These are phyloP conservation scores for Melieria crassipennis DNA, from an alignment of 2,888 invertebrate genomes.

Conservation along the genomic window DNA sequence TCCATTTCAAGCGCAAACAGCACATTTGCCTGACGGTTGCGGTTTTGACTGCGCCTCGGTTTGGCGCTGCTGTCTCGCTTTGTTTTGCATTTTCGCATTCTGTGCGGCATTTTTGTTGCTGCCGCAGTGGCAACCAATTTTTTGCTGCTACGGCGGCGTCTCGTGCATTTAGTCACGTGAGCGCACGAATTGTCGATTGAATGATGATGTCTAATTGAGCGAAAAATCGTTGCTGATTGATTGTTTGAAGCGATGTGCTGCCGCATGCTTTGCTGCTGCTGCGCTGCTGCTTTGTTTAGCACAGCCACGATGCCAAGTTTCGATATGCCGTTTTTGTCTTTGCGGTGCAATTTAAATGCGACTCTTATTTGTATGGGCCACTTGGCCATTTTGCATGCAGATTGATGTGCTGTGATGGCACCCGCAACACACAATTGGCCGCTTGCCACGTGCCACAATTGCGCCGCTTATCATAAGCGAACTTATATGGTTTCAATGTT, in stretches of 20 bases:
- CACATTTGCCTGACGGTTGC: slow-evolving; percentile 8
- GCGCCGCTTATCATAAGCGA: too few relatives aligned
- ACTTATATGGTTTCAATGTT: too few relatives aligned
- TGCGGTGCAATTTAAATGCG: too few relatives aligned
- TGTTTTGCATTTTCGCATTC: slow-evolving; percentile 9
- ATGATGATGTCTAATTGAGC: slow-evolving; percentile 63
- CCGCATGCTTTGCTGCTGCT: slow-evolving; percentile 6
- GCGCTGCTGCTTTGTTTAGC: too few relatives aligned
- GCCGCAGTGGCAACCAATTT: slow-evolving; percentile 22
- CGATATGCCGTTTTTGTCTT: too few relatives aligned
- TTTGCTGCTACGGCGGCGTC: slow-evolving; percentile 37
- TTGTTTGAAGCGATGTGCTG: slow-evolving; percentile 54
- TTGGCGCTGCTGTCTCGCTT: slow-evolving; percentile 8
- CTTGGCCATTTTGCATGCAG: too few relatives aligned
- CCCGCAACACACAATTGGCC: too few relatives aligned
- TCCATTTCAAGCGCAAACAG: slow-evolving; percentile 16
- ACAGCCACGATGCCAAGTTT: too few relatives aligned
- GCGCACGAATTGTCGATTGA: slow-evolving; percentile 47
- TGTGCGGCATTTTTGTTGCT: slow-evolving; percentile 9
- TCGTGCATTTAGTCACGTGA: slow-evolving; percentile 38
- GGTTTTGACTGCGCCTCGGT: slow-evolving; percentile 13
- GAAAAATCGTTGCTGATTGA: slow-evolving; percentile 64
- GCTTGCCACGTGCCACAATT: too few relatives aligned
- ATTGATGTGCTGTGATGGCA: too few relatives aligned
- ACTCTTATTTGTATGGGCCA: too few relatives aligned